These are phyloP conservation scores for Ceriagrion tenellum DNA, from an alignment of 2,888 invertebrate species.

Conservation along the genomic window DNA sequence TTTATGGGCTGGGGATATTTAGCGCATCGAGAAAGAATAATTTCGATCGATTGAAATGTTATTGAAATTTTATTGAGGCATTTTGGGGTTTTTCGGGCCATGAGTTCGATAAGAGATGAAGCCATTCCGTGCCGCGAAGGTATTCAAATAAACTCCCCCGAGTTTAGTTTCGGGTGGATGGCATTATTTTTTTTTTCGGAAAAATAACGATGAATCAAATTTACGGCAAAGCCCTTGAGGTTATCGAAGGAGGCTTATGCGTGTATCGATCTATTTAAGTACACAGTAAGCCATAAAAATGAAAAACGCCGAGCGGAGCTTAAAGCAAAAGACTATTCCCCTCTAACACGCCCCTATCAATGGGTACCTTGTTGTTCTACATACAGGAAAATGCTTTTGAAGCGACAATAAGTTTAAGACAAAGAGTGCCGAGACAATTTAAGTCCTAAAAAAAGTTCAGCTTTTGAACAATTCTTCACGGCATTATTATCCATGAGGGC, in stretches of 20 bases:
- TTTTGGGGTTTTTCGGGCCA: not conserved
- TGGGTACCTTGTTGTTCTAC: not conserved
- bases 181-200: not conserved
- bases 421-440: too few species aligned
- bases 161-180: not conserved
- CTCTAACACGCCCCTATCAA: not conserved
- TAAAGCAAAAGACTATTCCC: conserved; percentile 5
- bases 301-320: not conserved
- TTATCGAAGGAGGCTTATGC: conserved; percentile 22
- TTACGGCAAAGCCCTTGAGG: not conserved
- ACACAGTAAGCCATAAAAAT: conserved; percentile 11
- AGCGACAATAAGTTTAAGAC: not conserved
- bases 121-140: conserved; percentile 3
- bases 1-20: conserved; percentile 30
- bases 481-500: too few species aligned
- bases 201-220: conserved; percentile 29
- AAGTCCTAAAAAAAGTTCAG: too few species aligned
- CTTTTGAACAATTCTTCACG: too few species aligned
- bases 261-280: conserved; percentile 13
- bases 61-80: conserved; percentile 31
- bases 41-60: conserved; percentile 36
- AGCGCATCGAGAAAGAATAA: conserved; percentile 32
- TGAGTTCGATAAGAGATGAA: conserved; percentile 1
- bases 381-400: not conserved
- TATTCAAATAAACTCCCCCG: not conserved